These are phyloP conservation scores for Phalacrocorax carbo DNA, from an alignment of 2,113 vertebrate genomes.

Conservation along the genomic window DNA sequence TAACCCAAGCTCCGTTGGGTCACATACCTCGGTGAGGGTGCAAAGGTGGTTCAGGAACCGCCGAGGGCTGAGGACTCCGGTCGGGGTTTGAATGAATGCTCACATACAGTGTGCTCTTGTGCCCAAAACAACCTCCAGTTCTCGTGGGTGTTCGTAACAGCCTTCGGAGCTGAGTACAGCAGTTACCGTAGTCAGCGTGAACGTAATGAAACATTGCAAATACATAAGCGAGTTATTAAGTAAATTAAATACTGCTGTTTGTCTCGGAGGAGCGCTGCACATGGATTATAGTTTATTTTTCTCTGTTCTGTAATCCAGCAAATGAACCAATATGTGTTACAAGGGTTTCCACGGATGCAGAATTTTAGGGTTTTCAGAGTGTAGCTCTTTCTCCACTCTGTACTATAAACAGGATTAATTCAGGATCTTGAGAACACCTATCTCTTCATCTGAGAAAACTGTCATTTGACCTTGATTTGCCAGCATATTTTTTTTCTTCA, in stretches of 20 bases:
- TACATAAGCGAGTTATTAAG: slow-evolving; percentile 1
- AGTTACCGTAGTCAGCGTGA: neutral
- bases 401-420: neutral
- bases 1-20: neutral
- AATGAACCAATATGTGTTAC: neutral
- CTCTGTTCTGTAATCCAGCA: neutral
- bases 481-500: neutral
- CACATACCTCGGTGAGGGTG: neutral
- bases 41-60: neutral
- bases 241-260: slow-evolving; percentile 24
- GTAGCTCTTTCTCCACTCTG: neutral
- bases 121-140: neutral
- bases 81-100: neutral
- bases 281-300: neutral
- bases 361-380: neutral
- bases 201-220: slow-evolving; percentile 13
- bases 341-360: neutral
- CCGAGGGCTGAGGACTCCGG: neutral
- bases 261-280: neutral
- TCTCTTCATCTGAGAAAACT: neutral
- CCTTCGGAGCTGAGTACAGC: neutral
- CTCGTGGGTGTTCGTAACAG: neutral
- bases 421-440: neutral
- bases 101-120: neutral
- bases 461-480: neutral